These are phyloP conservation scores for Apodemus agrarius DNA, from an alignment of 2,797 vertebrate species.

Conservation along the genomic window DNA sequence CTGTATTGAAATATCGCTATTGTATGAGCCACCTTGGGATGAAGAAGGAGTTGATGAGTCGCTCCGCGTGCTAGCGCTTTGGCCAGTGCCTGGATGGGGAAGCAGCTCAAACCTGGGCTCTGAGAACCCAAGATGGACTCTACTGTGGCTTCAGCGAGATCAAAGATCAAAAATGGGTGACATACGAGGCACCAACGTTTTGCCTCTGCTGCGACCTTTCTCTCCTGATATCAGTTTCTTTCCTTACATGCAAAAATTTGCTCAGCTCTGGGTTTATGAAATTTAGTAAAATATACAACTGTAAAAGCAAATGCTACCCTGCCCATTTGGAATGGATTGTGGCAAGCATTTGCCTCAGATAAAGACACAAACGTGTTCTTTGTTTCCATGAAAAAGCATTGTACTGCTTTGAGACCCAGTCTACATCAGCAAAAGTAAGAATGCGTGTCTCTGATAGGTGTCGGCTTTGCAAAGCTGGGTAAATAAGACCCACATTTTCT, in stretches of 20 bases:
- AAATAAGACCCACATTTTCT: conserved; percentile 70
- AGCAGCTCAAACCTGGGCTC: not conserved
- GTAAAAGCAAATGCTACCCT: conserved; percentile 51
- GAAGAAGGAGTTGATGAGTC: not conserved
- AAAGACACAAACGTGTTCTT: conserved; percentile 69
- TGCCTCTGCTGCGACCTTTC: not conserved
- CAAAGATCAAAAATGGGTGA: not conserved
- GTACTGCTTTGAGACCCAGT: conserved; percentile 49
- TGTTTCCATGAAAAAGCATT: conserved; percentile 39
- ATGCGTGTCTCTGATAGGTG: conserved; percentile 71
- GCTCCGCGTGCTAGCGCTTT: not conserved
- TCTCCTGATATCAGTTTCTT: conserved; percentile 1
- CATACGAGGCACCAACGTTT: conserved; percentile 15
- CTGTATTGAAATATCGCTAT: conserved; percentile 38
- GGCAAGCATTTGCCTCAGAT: conserved; percentile 45
- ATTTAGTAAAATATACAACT: conserved; percentile 48
- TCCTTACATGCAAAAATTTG: conserved; percentile 36
- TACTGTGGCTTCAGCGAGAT: not conserved
- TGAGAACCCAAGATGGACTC: not conserved
- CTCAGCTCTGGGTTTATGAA: conserved; percentile 59
- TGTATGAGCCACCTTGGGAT: not conserved
- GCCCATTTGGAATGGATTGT: conserved; percentile 45
- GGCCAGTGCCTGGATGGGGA: not conserved
- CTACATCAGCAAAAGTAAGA: conserved; percentile 62
- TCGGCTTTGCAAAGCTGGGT: conserved; percentile 59